Percentiles rank a stretch among this genome's conserved stretches.
Evolutionary conservation across 2,888 invertebrate genomes (phyloP).

Genomic region (Antheraea yamamai): DNA sequence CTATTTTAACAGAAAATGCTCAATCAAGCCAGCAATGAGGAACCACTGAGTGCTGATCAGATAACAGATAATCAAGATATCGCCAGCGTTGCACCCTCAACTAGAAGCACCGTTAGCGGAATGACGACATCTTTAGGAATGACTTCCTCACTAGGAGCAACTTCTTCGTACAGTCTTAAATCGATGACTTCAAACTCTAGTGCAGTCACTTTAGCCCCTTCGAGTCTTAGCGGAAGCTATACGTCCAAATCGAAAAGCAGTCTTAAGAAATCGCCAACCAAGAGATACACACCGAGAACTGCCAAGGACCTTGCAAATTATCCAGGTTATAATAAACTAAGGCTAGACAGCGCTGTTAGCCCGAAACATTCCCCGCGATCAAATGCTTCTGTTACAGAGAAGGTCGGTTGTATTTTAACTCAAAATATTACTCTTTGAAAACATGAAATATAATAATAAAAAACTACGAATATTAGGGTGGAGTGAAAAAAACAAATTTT

Average conservation of each 20-base stretch:
- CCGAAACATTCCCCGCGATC: conserved; percentile 74
- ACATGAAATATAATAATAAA: no score
- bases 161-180: conserved; percentile 71
- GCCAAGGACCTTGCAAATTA: conserved; percentile 62
- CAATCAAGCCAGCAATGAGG: conserved; percentile 66
- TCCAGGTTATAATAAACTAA: conserved; percentile 74
- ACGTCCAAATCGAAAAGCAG: conserved; percentile 72
- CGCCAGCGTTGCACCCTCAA: conserved; percentile 65
- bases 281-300: conserved; percentile 64
- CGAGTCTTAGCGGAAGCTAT: conserved; percentile 68
- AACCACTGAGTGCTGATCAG: conserved; percentile 60
- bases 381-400: conserved; percentile 55
- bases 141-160: conserved; percentile 67
- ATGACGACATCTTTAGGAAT: conserved; percentile 67
- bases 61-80: conserved; percentile 60
- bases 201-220: conserved; percentile 69
- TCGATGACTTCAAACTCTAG: conserved; percentile 66
- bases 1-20: conserved; percentile 64
- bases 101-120: conserved; percentile 59
- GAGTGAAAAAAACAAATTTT: no score
- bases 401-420: conserved; percentile 45
- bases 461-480: no score
- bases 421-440: not conserved
- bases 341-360: conserved; percentile 75
- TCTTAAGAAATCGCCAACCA: conserved; percentile 69